Percentiles rank a stretch among this genome's conserved stretches.
phyloP scores from a whole-genome alignment of 2,113 vertebrate species.

The Xenus cinereus region DNA sequence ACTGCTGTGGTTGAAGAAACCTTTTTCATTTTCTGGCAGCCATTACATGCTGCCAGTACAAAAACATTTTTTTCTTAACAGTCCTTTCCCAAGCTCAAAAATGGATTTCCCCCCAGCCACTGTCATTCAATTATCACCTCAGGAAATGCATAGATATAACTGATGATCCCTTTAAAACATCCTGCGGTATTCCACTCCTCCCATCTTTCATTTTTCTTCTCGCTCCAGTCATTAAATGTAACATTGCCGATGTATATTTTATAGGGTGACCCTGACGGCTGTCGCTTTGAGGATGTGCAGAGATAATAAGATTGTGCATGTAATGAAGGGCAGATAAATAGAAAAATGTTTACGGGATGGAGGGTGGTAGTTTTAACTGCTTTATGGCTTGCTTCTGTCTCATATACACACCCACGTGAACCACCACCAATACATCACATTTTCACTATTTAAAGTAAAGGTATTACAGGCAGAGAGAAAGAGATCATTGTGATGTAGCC shows the following conservation, averaged over 20 bases:
- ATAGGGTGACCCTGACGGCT: conserved; percentile 77
- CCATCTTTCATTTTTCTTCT: conserved; percentile 67
- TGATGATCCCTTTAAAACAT: conserved; percentile 74
- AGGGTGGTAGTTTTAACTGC: conserved; percentile 41
- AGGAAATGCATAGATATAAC: conserved; percentile 75
- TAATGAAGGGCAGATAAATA: conserved; percentile 77
- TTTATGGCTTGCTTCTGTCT: conserved; percentile 37
- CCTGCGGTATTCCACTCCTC: conserved; percentile 44
- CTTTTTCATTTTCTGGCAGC: conserved; percentile 63
- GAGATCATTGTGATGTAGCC: not conserved
- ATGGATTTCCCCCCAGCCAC: conserved; percentile 76
- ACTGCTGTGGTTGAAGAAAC: conserved; percentile 2
- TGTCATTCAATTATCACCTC: conserved; percentile 80
- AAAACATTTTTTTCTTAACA: conserved; percentile 55
- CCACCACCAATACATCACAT: not conserved
- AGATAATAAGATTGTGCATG: conserved; percentile 76
- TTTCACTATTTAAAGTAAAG: too few species aligned
- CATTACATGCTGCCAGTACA: conserved; percentile 68
- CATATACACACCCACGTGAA: not conserved
- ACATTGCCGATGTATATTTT: conserved; percentile 72
- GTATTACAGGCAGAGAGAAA: not conserved
- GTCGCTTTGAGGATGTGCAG: conserved; percentile 73
- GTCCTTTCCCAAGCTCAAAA: conserved; percentile 70
- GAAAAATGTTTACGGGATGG: conserved; percentile 68
- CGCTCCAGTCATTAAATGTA: conserved; percentile 68